Percentiles rank a stretch among this genome's conserved stretches.
Evolutionary conservation across 2,113 vertebrate species (phyloP).

Genomic region (Toxotes jaculatrix): DNA sequence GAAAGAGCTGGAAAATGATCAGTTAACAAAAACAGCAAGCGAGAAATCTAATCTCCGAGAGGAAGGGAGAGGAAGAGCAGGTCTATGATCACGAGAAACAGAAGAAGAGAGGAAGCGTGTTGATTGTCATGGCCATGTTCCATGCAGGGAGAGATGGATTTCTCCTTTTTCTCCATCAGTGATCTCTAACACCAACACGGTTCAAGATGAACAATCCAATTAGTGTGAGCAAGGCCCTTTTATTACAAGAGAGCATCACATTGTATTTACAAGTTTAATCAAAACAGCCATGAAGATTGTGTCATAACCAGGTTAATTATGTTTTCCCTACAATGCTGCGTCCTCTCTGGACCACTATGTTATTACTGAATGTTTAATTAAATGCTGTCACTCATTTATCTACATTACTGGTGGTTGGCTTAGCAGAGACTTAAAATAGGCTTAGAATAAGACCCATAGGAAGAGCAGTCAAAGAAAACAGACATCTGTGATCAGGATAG

Average conservation of each 20-base stretch:
- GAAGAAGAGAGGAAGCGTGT: conserved; percentile 14
- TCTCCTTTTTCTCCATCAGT: conserved; percentile 47
- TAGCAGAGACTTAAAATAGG: conserved; percentile 60
- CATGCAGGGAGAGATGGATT: conserved; percentile 28
- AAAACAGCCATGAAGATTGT: conserved; percentile 74
- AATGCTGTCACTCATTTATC: conserved; percentile 71
- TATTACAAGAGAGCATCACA: conserved; percentile 66
- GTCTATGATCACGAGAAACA: conserved; percentile 1
- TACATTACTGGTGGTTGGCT: conserved; percentile 61
- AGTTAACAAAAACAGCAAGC: not conserved
- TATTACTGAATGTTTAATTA: conserved; percentile 81
- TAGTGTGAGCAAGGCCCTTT: conserved; percentile 71
- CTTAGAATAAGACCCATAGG: conserved; percentile 59
- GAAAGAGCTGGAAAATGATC: not conserved
- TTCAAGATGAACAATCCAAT: conserved; percentile 78
- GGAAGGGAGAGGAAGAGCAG: conserved; percentile 9
- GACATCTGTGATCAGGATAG: conserved; percentile 73
- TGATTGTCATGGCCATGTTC: conserved; percentile 44
- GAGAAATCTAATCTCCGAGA: conserved; percentile 3
- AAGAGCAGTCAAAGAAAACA: conserved; percentile 66
- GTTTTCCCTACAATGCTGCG: conserved; percentile 57
- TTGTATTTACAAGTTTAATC: conserved; percentile 79
- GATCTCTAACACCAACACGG: conserved; percentile 53
- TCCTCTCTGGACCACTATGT: conserved; percentile 56
- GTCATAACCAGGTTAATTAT: conserved; percentile 81